A percentile compares a stretch with the other conserved stretches of the same genome.
phyloP scores from a whole-genome alignment of 2,113 vertebrate genomes.

The Lamprologus ornatipinnis region DNA sequence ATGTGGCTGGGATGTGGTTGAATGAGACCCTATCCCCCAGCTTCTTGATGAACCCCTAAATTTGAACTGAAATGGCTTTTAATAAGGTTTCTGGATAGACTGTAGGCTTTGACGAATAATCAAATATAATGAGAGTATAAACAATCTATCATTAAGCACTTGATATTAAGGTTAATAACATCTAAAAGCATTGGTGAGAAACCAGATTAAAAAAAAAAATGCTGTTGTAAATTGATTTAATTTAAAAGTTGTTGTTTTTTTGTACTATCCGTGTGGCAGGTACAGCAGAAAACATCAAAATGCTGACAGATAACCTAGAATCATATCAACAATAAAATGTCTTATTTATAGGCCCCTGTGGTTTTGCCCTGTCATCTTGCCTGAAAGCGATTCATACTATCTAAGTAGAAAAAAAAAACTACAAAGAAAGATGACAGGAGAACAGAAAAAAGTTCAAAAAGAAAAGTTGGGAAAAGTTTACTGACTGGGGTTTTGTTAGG shows the following conservation, averaged over 20 bases:
- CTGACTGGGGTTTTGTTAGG: background rate
- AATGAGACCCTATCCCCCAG: background rate
- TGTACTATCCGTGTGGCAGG: background rate
- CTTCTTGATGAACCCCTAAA: background rate
- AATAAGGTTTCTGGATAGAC: background rate
- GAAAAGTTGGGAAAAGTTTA: background rate
- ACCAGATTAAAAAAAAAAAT: background rate
- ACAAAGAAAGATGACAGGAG: background rate
- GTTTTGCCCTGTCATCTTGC: background rate
- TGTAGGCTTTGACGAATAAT: background rate
- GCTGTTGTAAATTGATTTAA: background rate
- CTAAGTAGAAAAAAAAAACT: background rate
- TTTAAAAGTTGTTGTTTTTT: background rate
- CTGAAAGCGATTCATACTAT: background rate
- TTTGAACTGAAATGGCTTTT: background rate
- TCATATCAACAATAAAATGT: background rate
- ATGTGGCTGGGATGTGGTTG: background rate
- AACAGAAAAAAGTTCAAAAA: background rate
- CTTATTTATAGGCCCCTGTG: constrained; percentile 11
- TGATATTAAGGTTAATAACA: background rate
- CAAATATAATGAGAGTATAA: background rate
- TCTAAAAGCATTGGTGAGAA: background rate
- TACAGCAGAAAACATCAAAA: background rate
- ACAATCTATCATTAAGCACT: background rate
- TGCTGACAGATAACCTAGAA: background rate